A percentile compares a stretch with the other conserved stretches of the same genome.
These are phyloP conservation scores for Pristionchus pacificus DNA, from an alignment of 1,140 invertebrate genomes.

Conservation along the genomic window DNA sequence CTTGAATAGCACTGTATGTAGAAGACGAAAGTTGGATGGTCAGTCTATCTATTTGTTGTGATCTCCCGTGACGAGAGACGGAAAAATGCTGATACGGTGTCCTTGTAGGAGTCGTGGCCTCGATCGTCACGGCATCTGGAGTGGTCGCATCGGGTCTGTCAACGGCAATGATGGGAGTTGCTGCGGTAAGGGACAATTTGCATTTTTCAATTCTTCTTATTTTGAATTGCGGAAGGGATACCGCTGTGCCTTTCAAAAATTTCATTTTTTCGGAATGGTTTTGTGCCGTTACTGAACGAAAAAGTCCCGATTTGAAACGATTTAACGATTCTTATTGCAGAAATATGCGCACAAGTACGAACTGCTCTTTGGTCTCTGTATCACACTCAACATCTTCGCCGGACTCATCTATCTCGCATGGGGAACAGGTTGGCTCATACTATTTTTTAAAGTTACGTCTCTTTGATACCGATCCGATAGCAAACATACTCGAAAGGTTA, in stretches of 20 bases:
- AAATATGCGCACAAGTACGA: background rate
- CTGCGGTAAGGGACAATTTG: background rate
- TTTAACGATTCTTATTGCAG: background rate
- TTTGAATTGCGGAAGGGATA: background rate
- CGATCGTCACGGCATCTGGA: too few relatives aligned
- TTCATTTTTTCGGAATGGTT: too few relatives aligned
- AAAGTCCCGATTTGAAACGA: too few relatives aligned
- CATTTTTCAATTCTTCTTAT: background rate
- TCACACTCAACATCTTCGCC: background rate
- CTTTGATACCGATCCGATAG: too few relatives aligned
- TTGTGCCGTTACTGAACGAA: background rate
- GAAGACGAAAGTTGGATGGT: background rate
- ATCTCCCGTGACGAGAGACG: too few relatives aligned
- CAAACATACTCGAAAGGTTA: too few relatives aligned
- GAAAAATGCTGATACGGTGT: too few relatives aligned
- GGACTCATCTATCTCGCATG: background rate
- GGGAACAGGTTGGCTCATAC: background rate
- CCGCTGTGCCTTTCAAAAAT: background rate
- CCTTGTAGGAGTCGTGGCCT: slow-evolving; percentile 1
- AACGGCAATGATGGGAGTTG: background rate
- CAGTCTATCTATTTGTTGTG: background rate
- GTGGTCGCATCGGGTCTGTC: background rate
- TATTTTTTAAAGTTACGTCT: too few relatives aligned
- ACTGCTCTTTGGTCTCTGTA: background rate
- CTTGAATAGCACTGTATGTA: too few relatives aligned